Conservation (phyloP, 2,888 invertebrate genomes). For the Azorinus chamasolen region DNA sequence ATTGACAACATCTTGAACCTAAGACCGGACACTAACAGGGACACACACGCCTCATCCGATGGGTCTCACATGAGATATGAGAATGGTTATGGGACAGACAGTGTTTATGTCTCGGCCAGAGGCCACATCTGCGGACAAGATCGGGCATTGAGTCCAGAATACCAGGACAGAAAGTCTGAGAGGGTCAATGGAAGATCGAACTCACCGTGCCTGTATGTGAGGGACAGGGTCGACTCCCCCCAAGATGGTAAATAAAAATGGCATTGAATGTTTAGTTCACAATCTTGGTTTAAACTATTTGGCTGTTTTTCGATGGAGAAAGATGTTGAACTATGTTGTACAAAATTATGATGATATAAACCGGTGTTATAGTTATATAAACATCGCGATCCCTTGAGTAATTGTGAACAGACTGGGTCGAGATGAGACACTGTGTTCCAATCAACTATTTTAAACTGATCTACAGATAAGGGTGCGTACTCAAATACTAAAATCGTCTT, state of each 20-base stretch:
- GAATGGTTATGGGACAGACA: slow-evolving; percentile 2
- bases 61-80: slow-evolving; percentile 5
- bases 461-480: too few relatives aligned
- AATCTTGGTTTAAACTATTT: too few relatives aligned
- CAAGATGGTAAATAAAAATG: slow-evolving; percentile 32
- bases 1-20: slow-evolving; percentile 95
- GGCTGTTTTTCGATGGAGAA: too few relatives aligned
- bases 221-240: slow-evolving; percentile 56
- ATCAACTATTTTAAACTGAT: too few relatives aligned
- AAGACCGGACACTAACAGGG: slow-evolving; percentile 15
- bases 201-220: slow-evolving; percentile 53
- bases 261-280: too few relatives aligned
- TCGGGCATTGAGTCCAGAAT: slow-evolving; percentile 15
- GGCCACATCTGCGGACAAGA: neutral
- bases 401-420: too few relatives aligned
- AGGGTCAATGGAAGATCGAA: slow-evolving; percentile 14
- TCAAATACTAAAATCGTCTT: too few relatives aligned
- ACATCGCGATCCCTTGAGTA: too few relatives aligned
- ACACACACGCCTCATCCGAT: neutral
- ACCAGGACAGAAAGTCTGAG: slow-evolving; percentile 16
- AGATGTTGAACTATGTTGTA: too few relatives aligned
- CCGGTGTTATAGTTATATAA: too few relatives aligned
- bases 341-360: too few relatives aligned
- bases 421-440: too few relatives aligned
- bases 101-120: neutral